Percentiles rank a stretch among this genome's conserved stretches.
Conservation (phyloP, 2,888 invertebrate species). For the Eupithecia abbreviata region DNA sequence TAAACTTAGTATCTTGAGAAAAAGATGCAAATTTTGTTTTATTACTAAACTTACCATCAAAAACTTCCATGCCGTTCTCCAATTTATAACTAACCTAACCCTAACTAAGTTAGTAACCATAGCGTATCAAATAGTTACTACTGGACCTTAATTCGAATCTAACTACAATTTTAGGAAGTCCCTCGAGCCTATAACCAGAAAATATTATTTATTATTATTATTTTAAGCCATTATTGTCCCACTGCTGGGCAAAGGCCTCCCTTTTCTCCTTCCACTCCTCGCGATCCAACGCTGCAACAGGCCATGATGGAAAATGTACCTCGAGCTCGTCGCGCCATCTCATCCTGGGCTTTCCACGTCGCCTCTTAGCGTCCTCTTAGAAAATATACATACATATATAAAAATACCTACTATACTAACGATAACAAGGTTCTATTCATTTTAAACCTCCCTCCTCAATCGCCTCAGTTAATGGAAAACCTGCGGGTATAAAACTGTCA, state of each 20-base stretch:
- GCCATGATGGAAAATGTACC: too few relatives aligned
- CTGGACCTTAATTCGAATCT: background rate
- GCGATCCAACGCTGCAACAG: too few relatives aligned
- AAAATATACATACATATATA: too few relatives aligned
- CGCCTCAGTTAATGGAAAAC: conserved; percentile 20
- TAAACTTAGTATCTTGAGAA: background rate
- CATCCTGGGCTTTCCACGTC: too few relatives aligned
- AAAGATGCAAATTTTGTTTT: background rate
- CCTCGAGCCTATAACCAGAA: conserved; percentile 12
- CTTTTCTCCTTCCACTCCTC: too few relatives aligned
- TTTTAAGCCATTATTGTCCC: too few relatives aligned
- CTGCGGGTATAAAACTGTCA: conserved; percentile 18
- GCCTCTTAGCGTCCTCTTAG: too few relatives aligned
- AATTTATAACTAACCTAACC: background rate
- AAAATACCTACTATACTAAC: too few relatives aligned
- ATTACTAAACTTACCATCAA: background rate
- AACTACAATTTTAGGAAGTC: conserved; percentile 23
- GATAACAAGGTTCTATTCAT: conserved; percentile 7
- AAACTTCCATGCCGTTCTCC: background rate
- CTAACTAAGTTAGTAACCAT: background rate
- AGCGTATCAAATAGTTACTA: background rate
- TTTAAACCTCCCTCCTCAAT: background rate
- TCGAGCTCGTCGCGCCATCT: too few relatives aligned
- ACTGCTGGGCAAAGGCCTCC: too few relatives aligned
- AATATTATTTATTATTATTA: too few relatives aligned